Evolutionary conservation across 2,888 invertebrate genomes (phyloP), one percentile per base, ranked within the genome.

Genomic region (Orchesella flavescens): DNA sequence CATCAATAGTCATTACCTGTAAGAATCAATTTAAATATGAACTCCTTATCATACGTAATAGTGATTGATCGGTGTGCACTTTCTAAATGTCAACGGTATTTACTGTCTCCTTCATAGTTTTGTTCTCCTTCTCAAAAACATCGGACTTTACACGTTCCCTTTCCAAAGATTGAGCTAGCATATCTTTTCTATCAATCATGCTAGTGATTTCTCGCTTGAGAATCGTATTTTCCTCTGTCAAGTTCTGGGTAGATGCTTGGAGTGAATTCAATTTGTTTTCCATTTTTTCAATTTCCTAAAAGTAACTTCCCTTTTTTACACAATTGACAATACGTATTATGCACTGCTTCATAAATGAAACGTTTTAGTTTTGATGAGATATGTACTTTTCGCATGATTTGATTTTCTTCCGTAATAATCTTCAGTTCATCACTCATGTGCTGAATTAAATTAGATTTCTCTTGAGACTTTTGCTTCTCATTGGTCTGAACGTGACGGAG

Each of bases 401-500:
- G 53, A 19, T 81, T 75, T 46, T 86, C 83, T 9, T 80, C 79
- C 17, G 81, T 84, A 15, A 84, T 19, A 4, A 61, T 19, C 0
- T 57, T 9, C 9, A 87, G 17, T 57, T 85, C 85, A 19, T 72
- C 76, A 17, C 65, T 75, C 21, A 85, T 24, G 2, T 69, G 59
- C 24, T 71, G 68, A n/a, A 86, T 79, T 65, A 85, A 61, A 5
- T 46, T 23, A n/a, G 69, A 21, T 59, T 85, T 82, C 34, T 80
- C 85, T 21, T 68, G 17, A 1, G 80, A 76, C 55, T 84, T 85
- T 9, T 87, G 83, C 43, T 76, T 84, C 23, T 87, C 86, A 19
- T 69, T 71, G 9, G 61, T 74, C 21, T 86, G 85, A 68, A 86
- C 75, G 55, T 87, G 87, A 21, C 87, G 76, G 23, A 87, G 71